phyloP scores from a whole-genome alignment of 2,113 vertebrate genomes.

The Cacatua alba region DNA sequence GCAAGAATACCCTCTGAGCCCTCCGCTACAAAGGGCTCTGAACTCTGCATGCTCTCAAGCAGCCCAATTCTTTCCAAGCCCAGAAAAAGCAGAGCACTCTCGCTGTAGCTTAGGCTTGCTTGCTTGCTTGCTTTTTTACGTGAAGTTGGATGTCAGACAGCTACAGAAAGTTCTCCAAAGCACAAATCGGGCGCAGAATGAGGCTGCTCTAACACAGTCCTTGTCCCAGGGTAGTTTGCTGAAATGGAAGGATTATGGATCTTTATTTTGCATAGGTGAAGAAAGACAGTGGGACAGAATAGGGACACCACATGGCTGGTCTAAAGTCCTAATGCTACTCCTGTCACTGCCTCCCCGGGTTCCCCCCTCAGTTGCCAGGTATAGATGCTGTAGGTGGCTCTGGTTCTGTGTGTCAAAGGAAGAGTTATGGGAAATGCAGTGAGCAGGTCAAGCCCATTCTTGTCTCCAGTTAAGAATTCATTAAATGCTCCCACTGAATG shows the following conservation, averaged over 20 bases:
- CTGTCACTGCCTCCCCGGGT: neutral
- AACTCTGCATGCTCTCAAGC: neutral
- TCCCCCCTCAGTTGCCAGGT: neutral
- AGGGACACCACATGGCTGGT: neutral
- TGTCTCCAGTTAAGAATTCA: conserved; percentile 51
- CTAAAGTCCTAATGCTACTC: neutral
- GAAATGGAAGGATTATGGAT: neutral
- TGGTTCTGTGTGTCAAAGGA: neutral
- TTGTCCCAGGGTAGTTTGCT: neutral
- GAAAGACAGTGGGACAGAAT: neutral
- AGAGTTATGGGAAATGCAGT: neutral
- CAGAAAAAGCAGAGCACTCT: neutral
- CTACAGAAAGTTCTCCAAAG: neutral
- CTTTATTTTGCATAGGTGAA: neutral
- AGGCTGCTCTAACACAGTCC: neutral
- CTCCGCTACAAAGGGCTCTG: neutral
- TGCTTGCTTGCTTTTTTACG: neutral
- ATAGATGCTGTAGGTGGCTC: neutral
- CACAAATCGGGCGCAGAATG: neutral
- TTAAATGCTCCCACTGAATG: conserved; percentile 2
- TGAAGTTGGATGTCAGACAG: neutral
- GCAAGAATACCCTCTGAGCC: neutral
- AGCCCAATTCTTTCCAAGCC: neutral
- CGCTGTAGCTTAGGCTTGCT: neutral
- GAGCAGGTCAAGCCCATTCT: conserved; percentile 62